phyloP scores from a whole-genome alignment of 2,888 invertebrate species.

The Rhimphoctona megacephalus region DNA sequence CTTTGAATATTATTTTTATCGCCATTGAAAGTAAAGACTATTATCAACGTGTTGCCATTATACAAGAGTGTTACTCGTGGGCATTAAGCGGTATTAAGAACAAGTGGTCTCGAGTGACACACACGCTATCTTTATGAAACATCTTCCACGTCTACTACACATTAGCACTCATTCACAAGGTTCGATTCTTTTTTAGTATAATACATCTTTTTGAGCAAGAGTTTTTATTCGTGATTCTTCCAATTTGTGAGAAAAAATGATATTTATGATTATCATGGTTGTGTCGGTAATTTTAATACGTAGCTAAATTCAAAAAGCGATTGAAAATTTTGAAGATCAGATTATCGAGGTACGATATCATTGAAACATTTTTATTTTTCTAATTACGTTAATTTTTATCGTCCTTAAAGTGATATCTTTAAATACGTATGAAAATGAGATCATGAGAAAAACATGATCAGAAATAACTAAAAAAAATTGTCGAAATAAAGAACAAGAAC shows the following conservation, averaged over 20 bases:
- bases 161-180: slow-evolving; percentile 3
- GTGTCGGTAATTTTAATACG: not conserved
- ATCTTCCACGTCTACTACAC: slow-evolving; percentile 42
- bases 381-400: not conserved
- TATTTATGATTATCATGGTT: not conserved
- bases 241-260: not conserved
- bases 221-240: not conserved
- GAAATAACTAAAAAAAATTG: not conserved
- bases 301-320: not conserved
- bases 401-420: not conserved
- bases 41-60: slow-evolving; percentile 20
- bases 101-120: slow-evolving; percentile 31
- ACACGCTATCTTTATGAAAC: slow-evolving; percentile 14
- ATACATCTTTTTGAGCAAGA: not conserved
- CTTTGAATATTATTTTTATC: not conserved
- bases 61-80: slow-evolving; percentile 25
- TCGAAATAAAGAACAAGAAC: not conserved
- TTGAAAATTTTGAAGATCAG: not conserved
- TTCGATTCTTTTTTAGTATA: not conserved
- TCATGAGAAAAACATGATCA: not conserved
- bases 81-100: slow-evolving; percentile 33
- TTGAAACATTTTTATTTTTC: not conserved
- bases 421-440: not conserved
- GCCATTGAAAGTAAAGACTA: not conserved
- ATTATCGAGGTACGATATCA: too few species aligned